These are phyloP conservation scores for Aethes cnicana DNA, from an alignment of 2,888 invertebrate genomes.

Conservation along the genomic window DNA sequence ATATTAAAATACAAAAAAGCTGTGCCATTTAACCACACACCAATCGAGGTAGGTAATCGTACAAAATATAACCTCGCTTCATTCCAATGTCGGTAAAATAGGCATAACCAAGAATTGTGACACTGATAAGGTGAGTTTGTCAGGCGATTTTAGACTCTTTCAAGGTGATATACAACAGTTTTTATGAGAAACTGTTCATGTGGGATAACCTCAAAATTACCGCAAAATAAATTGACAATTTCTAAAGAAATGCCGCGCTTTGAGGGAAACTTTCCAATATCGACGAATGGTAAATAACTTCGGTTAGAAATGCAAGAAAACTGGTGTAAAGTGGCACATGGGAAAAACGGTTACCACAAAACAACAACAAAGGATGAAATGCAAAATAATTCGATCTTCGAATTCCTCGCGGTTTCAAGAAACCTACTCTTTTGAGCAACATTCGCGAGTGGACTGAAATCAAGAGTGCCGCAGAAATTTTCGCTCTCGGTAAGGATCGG, in stretches of 20 bases:
- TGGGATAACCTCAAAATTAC: constrained; percentile 19
- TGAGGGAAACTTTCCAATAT: constrained; percentile 25
- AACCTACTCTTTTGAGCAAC: no score
- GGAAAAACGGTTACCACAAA: constrained; percentile 2
- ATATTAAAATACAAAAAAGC: no score
- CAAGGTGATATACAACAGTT: not conserved
- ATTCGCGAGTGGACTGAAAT: no score
- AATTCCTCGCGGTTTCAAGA: no score
- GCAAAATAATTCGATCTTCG: no score
- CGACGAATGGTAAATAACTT: constrained; percentile 11
- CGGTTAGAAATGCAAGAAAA: constrained; percentile 23
- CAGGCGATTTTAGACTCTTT: not conserved
- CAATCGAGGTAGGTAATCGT: constrained; percentile 20
- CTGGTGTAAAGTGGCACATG: constrained; percentile 24
- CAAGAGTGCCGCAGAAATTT: no score
- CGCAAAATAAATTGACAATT: constrained; percentile 24
- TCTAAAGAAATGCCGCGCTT: constrained; percentile 1
- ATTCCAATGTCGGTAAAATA: constrained; percentile 19
- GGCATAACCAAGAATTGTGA: no score
- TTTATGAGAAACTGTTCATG: not conserved
- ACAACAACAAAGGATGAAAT: not conserved
- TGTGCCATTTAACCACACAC: constrained; percentile 26
- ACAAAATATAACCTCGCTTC: constrained; percentile 20
- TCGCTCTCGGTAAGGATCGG: no score
- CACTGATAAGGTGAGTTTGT: not conserved